Percentiles rank a stretch among this genome's conserved stretches.
phyloP scores from a whole-genome alignment of 2,113 vertebrate species.

The Corydoras sp. region DNA sequence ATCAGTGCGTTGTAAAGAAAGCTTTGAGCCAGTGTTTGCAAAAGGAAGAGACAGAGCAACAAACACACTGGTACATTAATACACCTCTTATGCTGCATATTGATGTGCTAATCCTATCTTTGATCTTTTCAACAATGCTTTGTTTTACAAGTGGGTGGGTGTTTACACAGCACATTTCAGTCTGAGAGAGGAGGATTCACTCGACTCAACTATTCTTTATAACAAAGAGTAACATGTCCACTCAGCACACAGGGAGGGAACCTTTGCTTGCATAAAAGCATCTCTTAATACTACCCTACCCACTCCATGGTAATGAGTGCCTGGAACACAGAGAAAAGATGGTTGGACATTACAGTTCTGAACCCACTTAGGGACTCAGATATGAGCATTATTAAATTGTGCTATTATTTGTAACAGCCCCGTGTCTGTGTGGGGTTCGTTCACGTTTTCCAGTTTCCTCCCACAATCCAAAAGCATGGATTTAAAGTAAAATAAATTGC shows the following conservation, averaged over 20 bases:
- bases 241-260: conserved; percentile 8
- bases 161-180: conserved; percentile 33
- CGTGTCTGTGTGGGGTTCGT: too few relatives aligned
- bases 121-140: conserved; percentile 36
- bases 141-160: conserved; percentile 35
- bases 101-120: conserved; percentile 44
- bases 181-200: conserved; percentile 13
- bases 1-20: conserved; percentile 17
- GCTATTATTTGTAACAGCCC: too few relatives aligned
- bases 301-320: conserved; percentile 17
- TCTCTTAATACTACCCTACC: background rate
- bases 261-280: conserved; percentile 17
- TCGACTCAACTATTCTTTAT: conserved; percentile 13
- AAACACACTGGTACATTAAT: conserved; percentile 28
- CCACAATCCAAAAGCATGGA: too few relatives aligned
- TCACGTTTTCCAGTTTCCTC: too few relatives aligned
- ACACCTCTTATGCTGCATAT: conserved; percentile 22
- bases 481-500: too few relatives aligned
- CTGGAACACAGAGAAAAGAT: background rate
- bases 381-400: too few relatives aligned
- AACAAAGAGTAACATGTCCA: conserved; percentile 22
- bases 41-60: conserved; percentile 8
- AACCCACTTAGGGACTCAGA: background rate
- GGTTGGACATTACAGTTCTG: background rate
- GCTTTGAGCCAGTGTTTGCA: conserved; percentile 15